These are phyloP conservation scores for Sesamia nonagrioides DNA, from an alignment of 1,140 invertebrate species.

Conservation along the genomic window DNA sequence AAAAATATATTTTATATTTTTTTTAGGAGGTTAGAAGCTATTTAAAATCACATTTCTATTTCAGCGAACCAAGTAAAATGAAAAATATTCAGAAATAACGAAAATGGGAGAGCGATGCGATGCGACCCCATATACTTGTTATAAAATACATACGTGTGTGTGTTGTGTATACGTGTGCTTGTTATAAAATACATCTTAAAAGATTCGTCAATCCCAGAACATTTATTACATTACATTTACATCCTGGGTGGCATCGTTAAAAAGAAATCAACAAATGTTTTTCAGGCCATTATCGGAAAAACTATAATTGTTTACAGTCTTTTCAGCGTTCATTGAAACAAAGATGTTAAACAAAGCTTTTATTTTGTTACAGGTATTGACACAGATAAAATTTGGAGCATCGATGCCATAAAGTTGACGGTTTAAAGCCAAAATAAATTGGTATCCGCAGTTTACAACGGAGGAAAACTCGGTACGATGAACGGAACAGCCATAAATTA, in stretches of 20 bases:
- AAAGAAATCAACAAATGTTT: conserved; percentile 29
- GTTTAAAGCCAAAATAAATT: conserved; percentile 68
- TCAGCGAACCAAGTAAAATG: too few relatives aligned
- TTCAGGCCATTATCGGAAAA: conserved; percentile 12
- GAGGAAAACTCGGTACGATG: conserved; percentile 66
- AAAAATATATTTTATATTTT: too few relatives aligned
- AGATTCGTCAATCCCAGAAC: neutral
- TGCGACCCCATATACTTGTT: neutral
- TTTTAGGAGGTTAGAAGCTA: too few relatives aligned
- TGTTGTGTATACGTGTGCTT: neutral
- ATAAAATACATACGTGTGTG: neutral
- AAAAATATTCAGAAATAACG: too few relatives aligned
- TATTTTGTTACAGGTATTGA: conserved; percentile 79
- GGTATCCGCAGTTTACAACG: conserved; percentile 58
- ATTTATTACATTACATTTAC: too few relatives aligned
- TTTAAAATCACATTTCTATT: too few relatives aligned
- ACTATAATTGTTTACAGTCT: conserved; percentile 23
- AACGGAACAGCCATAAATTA: conserved; percentile 70
- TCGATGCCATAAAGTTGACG: conserved; percentile 73
- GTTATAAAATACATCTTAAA: neutral
- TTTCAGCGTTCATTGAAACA: conserved; percentile 44
- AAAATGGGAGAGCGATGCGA: too few relatives aligned
- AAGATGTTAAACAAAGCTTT: conserved; percentile 61
- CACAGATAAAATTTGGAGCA: conserved; percentile 66
- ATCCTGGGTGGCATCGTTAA: neutral